These are phyloP conservation scores for Triops longicaudatus DNA, from an alignment of 1,140 invertebrate genomes.

Conservation along the genomic window DNA sequence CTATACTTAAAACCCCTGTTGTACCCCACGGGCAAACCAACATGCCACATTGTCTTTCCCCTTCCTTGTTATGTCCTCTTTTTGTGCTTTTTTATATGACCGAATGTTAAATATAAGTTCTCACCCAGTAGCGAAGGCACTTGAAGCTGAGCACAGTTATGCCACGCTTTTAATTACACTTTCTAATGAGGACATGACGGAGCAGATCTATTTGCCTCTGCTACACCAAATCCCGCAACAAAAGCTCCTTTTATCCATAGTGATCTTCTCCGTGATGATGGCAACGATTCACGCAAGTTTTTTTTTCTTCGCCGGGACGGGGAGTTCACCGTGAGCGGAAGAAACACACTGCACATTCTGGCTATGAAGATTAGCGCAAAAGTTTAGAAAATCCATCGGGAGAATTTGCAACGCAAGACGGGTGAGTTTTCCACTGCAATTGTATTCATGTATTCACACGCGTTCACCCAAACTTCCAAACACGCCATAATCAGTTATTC, in stretches of 20 bases:
- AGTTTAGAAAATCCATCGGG: no score
- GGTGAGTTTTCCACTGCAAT: no score
- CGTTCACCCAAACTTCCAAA: no score
- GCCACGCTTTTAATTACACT: constrained; percentile 3
- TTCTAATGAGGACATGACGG: constrained; percentile 9
- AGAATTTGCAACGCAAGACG: no score
- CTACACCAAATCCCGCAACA: background rate
- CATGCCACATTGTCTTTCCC: constrained; percentile 13
- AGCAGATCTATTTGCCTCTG: background rate
- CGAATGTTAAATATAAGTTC: background rate
- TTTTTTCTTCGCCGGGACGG: background rate
- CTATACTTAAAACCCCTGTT: constrained; percentile 15
- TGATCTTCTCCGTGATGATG: background rate
- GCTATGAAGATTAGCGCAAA: no score
- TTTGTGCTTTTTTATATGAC: constrained; percentile 9
- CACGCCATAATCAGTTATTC: no score
- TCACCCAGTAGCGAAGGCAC: background rate
- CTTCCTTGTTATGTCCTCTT: background rate
- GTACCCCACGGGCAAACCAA: background rate
- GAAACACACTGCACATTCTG: background rate
- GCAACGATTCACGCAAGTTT: constrained; percentile 7
- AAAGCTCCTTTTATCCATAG: constrained; percentile 3
- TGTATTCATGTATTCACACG: no score
- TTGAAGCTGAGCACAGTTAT: background rate
- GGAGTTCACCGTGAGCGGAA: background rate